Conservation (phyloP, 2,113 vertebrate genomes). For the Coreoperca whiteheadi region DNA sequence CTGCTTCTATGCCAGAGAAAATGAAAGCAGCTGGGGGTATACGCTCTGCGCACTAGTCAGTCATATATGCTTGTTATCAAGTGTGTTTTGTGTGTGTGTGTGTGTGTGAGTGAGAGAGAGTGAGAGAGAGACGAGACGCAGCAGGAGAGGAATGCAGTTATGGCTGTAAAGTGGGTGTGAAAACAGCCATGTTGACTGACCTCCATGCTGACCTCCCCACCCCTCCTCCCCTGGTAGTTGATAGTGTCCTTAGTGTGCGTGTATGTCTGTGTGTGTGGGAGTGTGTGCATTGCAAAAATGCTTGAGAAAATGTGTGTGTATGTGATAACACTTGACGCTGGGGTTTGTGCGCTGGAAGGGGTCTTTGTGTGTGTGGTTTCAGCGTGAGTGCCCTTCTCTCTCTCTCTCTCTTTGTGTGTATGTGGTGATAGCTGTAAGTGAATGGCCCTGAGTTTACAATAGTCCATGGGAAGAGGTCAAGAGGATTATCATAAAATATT, state of each 20-base stretch:
- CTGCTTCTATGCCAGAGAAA: slow-evolving; percentile 66
- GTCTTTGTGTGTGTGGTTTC: slow-evolving; percentile 22
- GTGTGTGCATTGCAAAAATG: not conserved
- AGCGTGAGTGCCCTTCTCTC: slow-evolving; percentile 20
- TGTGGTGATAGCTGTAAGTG: slow-evolving; percentile 50
- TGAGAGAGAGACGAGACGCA: slow-evolving; percentile 52
- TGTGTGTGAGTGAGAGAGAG: slow-evolving; percentile 7
- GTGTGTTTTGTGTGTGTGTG: slow-evolving; percentile 26
- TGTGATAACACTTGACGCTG: not conserved
- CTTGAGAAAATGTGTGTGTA: slow-evolving; percentile 13
- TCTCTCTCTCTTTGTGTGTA: slow-evolving; percentile 22
- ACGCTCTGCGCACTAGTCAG: slow-evolving; percentile 26
- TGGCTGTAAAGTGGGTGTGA: slow-evolving; percentile 81
- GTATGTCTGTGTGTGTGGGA: slow-evolving; percentile 4
- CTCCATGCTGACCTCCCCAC: slow-evolving; percentile 70
- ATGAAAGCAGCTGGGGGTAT: slow-evolving; percentile 78
- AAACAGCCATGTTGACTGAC: slow-evolving; percentile 78
- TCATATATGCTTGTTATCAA: slow-evolving; percentile 73
- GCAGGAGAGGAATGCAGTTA: slow-evolving; percentile 78
- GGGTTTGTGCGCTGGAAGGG: slow-evolving; percentile 24
- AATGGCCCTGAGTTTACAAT: slow-evolving; percentile 58
- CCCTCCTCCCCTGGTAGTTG: slow-evolving; percentile 54
- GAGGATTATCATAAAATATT: slow-evolving; percentile 82
- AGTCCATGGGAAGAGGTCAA: slow-evolving; percentile 69
- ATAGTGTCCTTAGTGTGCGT: slow-evolving; percentile 52